Evolutionary conservation across 92 coral and sea anemone species (phyloP), one percentile per base, ranked within the genome.

Genomic region (Zoanthus sociatus): DNA sequence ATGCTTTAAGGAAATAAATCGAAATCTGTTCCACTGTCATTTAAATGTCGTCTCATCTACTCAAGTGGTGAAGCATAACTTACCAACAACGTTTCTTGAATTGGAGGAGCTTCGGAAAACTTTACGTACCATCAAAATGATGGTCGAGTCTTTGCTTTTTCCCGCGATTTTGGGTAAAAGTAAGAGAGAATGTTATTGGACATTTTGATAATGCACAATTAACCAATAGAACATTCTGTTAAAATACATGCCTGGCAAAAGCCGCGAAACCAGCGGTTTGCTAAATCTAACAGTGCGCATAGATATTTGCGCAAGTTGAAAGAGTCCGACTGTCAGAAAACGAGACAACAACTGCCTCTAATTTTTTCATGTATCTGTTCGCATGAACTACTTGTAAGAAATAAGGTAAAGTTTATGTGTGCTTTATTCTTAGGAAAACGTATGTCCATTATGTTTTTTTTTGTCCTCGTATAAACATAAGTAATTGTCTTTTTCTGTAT

Each of bases 81-180:
- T 63, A 63, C 69, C 69, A 3, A 63, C 1, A 17, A 7, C n/a
- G 21, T 21, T n/a, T 21, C 30, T 18, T 17, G 31, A 63, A 63
- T 17, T 63, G 69, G 2, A 63, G 30, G 6, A 63, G n/a, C 8
- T 63, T 63, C n/a, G 0, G 69, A 20, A 63, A 7, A 17, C 6
- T 63, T n/a, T 63, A 50, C 9, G 16, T 30, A 50, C 44, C 72
- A 8, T 3, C 42, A 47, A 9, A 69, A 50, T 61, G 4, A 63
- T 30, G 60, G 15, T 9, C 47, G 20, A 31, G 83, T 47, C 8
- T 67, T 90, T 93, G 79, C 79, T 84, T 88, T 94, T 94, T 94
- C 98, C 93, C 98, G 98, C 98, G 98, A 92, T 12, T 51, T 79
- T 67, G 20, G 37, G 18, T 12, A 67, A 58, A 86, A 20, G 68